Evolutionary conservation across 2,888 invertebrate species (phyloP).

Genomic region (Cephus runcator): DNA sequence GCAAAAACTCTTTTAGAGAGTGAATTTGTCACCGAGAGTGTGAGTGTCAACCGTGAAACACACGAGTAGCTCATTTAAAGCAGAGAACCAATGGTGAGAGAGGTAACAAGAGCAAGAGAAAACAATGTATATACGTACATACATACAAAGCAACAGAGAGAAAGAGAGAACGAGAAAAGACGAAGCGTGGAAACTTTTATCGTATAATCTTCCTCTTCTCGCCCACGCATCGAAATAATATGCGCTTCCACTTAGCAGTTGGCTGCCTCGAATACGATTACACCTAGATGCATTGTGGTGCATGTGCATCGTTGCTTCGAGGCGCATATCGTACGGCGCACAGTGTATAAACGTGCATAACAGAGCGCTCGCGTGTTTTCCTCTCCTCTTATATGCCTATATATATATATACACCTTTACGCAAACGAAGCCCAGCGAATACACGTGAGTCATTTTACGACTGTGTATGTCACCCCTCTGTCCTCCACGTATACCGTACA

Average conservation of each 20-base stretch:
- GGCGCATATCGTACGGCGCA: neutral
- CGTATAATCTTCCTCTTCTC: neutral
- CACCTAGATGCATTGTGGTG: neutral
- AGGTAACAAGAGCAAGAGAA: neutral
- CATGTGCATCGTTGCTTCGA: neutral
- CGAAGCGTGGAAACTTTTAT: neutral
- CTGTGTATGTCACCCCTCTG: neutral
- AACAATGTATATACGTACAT: neutral
- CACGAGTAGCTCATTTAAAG: neutral
- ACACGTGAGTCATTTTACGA: neutral
- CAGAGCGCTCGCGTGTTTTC: conserved; percentile 14
- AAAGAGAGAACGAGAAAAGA: neutral
- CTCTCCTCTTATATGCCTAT: conserved; percentile 6
- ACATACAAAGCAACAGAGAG: neutral
- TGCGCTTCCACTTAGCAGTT: conserved; percentile 3
- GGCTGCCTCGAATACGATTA: conserved; percentile 1
- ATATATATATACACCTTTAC: conserved; percentile 4
- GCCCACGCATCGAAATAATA: conserved; percentile 7
- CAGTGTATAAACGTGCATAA: neutral
- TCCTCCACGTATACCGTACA: neutral
- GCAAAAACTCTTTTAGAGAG: neutral
- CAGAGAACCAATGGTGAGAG: neutral
- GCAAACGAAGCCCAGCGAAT: neutral
- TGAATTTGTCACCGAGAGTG: neutral
- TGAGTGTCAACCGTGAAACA: neutral